phyloP scores from a whole-genome alignment of 2,113 vertebrate species.

The Ailuropoda melanoleuca region DNA sequence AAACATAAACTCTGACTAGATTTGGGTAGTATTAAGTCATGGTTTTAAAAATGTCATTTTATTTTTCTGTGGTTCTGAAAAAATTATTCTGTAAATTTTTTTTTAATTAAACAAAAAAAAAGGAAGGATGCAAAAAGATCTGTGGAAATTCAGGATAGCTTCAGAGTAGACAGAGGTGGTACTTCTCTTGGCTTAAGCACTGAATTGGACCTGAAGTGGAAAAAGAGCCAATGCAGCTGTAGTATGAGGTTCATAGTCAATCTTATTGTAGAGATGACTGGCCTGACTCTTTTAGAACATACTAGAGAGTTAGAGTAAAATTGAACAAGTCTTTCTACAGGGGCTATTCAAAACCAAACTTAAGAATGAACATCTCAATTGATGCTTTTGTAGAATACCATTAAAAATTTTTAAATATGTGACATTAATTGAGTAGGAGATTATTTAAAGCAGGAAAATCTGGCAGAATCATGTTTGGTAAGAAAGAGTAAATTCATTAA shows the following conservation, averaged over 20 bases:
- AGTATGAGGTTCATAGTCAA: rapidly evolving
- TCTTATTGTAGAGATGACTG: too few species aligned
- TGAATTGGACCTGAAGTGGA: rapidly evolving
- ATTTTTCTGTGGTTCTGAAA: background rate
- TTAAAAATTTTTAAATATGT: background rate
- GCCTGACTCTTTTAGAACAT: too few species aligned
- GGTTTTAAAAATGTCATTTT: background rate
- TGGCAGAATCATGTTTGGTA: background rate
- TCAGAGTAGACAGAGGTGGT: background rate
- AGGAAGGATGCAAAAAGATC: background rate
- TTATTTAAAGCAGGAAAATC: background rate
- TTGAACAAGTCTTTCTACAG: background rate
- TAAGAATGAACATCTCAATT: background rate
- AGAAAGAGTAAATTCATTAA: background rate
- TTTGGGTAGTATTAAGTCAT: background rate
- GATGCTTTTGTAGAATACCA: background rate
- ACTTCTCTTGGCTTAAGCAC: too few species aligned
- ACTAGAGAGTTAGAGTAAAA: background rate
- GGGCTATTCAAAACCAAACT: background rate
- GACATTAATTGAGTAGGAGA: background rate
- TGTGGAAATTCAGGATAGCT: background rate
- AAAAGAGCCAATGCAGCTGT: background rate
- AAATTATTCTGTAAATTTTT: background rate
- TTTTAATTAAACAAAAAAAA: background rate
- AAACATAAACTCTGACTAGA: background rate